These are phyloP conservation scores for Tetheella fluctuosa DNA, from an alignment of 2,888 invertebrate species.

Conservation along the genomic window DNA sequence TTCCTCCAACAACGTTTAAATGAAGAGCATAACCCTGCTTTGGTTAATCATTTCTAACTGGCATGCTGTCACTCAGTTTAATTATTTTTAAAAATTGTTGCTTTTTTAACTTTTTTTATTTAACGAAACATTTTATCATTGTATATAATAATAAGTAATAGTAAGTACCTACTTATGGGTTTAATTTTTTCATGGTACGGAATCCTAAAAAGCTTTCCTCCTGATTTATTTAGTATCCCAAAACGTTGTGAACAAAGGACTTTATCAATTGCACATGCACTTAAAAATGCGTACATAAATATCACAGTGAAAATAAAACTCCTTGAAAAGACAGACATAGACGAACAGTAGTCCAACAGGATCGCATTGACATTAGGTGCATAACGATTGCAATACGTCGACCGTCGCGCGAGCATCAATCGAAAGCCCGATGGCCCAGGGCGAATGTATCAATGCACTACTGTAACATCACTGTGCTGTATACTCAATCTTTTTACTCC, in stretches of 20 bases:
- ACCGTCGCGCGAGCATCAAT: constrained; percentile 72
- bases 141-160: too few species aligned
- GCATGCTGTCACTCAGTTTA: neutral
- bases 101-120: too few species aligned
- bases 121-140: too few species aligned
- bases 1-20: constrained; percentile 45
- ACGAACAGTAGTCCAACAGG: constrained; percentile 64
- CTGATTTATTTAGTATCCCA: neutral
- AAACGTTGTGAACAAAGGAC: neutral
- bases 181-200: neutral
- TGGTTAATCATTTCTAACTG: neutral
- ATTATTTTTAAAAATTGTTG: neutral
- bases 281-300: constrained; percentile 16
- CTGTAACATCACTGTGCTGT: constrained; percentile 29
- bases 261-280: neutral
- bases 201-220: neutral
- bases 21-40: constrained; percentile 34
- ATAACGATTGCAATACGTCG: constrained; percentile 81
- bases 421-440: constrained; percentile 69
- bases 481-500: constrained; percentile 16
- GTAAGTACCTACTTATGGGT: too few species aligned
- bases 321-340: constrained; percentile 59
- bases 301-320: constrained; percentile 59
- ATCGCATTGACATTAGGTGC: constrained; percentile 77
- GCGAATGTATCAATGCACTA: constrained; percentile 71